phyloP scores from a whole-genome alignment of 2,113 vertebrate genomes.

The Leucosticte australis region DNA sequence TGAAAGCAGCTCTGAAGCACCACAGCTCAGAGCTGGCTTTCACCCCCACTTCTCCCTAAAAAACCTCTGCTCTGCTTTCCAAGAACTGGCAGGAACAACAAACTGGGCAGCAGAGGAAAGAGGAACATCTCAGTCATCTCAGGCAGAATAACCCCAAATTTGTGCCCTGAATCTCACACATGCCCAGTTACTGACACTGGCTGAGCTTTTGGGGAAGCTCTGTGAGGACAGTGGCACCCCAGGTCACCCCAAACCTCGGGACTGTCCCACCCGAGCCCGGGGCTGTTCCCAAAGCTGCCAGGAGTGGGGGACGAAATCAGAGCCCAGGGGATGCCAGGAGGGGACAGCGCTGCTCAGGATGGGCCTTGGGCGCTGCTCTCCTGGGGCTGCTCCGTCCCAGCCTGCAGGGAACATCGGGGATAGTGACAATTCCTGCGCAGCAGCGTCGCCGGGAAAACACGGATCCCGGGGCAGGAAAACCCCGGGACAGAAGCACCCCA shows the following conservation, averaged over 20 bases:
- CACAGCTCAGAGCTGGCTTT: neutral
- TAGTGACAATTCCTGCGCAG: fast-evolving
- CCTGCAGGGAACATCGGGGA: fast-evolving
- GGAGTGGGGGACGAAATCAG: fast-evolving
- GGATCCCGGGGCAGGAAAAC: neutral
- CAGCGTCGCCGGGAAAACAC: neutral
- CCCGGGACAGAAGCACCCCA: neutral
- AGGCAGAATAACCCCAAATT: fast-evolving
- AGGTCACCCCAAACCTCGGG: fast-evolving
- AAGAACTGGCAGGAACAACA: fast-evolving
- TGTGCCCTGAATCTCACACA: neutral
- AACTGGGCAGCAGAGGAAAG: fast-evolving
- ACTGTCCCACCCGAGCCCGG: fast-evolving
- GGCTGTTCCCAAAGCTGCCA: fast-evolving
- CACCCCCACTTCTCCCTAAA: fast-evolving
- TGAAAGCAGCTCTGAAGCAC: neutral
- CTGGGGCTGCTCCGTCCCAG: fast-evolving
- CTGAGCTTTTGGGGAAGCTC: neutral
- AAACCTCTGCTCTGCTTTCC: fast-evolving
- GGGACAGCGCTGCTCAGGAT: fast-evolving
- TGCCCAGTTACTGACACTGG: fast-evolving
- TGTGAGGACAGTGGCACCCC: fast-evolving
- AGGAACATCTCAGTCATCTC: neutral
- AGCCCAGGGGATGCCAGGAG: neutral
- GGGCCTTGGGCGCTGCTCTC: fast-evolving